A percentile compares a stretch with the other conserved stretches of the same genome.
phyloP scores from a whole-genome alignment of 2,797 vertebrate species.

The Anas bahamensis region DNA sequence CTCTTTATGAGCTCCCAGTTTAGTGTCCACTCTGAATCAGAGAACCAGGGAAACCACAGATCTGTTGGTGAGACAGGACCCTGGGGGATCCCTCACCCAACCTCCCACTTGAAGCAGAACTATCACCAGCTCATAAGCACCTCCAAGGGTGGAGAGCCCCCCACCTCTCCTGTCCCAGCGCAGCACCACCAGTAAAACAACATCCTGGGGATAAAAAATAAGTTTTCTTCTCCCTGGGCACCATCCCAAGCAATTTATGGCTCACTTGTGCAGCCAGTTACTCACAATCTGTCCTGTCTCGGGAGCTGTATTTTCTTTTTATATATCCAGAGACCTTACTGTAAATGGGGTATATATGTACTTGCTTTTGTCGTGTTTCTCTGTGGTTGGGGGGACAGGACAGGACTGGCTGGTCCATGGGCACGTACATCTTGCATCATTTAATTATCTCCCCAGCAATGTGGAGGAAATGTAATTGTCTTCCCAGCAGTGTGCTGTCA shows the following conservation, averaged over 20 bases:
- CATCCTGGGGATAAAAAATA: neutral
- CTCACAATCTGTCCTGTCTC: neutral
- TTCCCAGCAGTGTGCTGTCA: neutral
- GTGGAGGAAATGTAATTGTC: slow-evolving; percentile 20
- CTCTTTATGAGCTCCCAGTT: slow-evolving; percentile 23
- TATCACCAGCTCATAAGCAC: neutral
- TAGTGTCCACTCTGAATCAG: neutral
- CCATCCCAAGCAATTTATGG: neutral
- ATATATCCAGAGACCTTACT: neutral
- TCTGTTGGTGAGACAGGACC: neutral
- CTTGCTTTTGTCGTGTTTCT: neutral
- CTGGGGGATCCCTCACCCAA: neutral
- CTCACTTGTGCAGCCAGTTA: neutral
- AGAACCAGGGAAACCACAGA: neutral
- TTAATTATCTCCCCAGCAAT: slow-evolving; percentile 16
- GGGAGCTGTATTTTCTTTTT: neutral
- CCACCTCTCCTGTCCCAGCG: neutral
- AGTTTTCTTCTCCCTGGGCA: neutral
- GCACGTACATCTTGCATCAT: slow-evolving; percentile 4
- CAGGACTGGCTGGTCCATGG: neutral
- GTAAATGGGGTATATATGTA: neutral
- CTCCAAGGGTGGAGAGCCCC: neutral
- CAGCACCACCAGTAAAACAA: neutral
- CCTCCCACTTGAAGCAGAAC: neutral
- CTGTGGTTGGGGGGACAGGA: neutral